phyloP scores from a whole-genome alignment of 2,113 vertebrate species.

The Rhizomys pruinosus region DNA sequence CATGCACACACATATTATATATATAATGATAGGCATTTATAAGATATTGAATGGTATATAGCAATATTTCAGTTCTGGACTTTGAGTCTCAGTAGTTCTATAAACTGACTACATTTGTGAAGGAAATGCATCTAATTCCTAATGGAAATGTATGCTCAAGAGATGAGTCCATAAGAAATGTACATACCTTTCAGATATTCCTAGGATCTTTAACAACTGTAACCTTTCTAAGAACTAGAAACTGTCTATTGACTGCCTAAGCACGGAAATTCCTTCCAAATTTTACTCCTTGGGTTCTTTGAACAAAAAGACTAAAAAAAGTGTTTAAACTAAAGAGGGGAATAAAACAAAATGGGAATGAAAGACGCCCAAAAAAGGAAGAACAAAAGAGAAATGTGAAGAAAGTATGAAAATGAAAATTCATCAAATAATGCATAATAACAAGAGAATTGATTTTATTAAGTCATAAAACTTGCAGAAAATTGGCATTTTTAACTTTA shows the following conservation, averaged over 20 bases:
- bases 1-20: background rate
- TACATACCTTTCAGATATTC: background rate
- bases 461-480: background rate
- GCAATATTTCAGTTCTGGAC: background rate
- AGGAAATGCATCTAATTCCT: background rate
- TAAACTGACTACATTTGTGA: background rate
- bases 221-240: background rate
- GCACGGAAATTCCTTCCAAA: background rate
- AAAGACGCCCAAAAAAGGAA: background rate
- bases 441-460: background rate
- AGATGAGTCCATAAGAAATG: slow-evolving; percentile 24
- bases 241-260: background rate
- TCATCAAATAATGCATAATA: background rate
- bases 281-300: background rate
- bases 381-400: background rate
- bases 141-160: background rate
- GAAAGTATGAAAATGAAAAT: background rate
- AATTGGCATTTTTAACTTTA: background rate
- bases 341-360: background rate
- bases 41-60: background rate
- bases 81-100: background rate
- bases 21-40: background rate
- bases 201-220: background rate
- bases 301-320: too few relatives aligned
- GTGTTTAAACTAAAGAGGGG: background rate